A percentile compares a stretch with the other conserved stretches of the same genome.
Evolutionary conservation across 2,797 vertebrate species (phyloP).

Genomic region (Peromyscus melanophrys): DNA sequence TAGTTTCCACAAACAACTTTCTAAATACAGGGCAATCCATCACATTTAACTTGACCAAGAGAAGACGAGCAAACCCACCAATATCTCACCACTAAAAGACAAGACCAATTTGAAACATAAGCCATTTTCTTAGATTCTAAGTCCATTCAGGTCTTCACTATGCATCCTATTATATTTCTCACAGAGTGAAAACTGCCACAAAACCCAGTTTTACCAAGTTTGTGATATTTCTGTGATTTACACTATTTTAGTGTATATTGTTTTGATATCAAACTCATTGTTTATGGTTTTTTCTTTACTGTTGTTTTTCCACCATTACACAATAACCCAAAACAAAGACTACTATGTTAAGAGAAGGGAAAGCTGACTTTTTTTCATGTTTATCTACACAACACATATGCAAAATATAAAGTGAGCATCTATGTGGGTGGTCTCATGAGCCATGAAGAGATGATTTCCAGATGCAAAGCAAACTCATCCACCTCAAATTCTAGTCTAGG

Average conservation of each 20-base stretch:
- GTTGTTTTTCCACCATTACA: neutral
- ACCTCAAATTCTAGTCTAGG: neutral
- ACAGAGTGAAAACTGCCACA: neutral
- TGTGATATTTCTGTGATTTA: neutral
- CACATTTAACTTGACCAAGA: neutral
- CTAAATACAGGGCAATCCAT: neutral
- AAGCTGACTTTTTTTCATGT: neutral
- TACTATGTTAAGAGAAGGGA: neutral
- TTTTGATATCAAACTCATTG: neutral
- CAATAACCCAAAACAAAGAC: neutral
- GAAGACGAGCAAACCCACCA: neutral
- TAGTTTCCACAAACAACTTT: neutral
- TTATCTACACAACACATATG: neutral
- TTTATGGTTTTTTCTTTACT: neutral
- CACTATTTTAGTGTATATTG: neutral
- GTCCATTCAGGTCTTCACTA: neutral
- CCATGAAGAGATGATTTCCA: neutral
- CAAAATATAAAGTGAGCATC: neutral
- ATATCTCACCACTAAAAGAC: neutral
- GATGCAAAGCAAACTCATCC: neutral
- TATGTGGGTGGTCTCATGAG: neutral
- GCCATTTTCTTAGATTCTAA: neutral
- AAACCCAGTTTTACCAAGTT: neutral
- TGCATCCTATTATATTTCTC: neutral
- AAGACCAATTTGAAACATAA: slow-evolving; percentile 5